These are phyloP conservation scores for Catocala nupta DNA, from an alignment of 2,888 invertebrate genomes.

Conservation along the genomic window DNA sequence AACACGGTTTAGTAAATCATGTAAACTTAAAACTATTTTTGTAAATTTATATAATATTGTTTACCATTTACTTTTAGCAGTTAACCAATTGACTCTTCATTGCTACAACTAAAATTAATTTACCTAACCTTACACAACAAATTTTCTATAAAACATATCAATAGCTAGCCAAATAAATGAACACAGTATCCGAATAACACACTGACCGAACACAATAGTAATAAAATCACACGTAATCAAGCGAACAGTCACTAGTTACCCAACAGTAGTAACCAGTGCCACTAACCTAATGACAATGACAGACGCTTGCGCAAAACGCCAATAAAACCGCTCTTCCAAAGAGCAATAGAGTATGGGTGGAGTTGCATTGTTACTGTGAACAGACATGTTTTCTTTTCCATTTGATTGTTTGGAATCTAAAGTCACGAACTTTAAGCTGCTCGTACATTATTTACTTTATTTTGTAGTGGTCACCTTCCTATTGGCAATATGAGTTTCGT, in stretches of 20 bases:
- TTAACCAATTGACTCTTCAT: not conserved
- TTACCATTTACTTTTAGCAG: too few species aligned
- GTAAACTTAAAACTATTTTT: too few species aligned
- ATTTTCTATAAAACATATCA: conserved; percentile 1
- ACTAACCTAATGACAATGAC: conserved; percentile 24
- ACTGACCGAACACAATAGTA: conserved; percentile 4
- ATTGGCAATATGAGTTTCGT: too few species aligned
- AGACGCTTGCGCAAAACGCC: conserved; percentile 19
- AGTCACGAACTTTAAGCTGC: too few species aligned
- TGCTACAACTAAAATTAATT: not conserved
- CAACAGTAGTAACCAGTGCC: conserved; percentile 29
- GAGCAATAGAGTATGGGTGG: not conserved
- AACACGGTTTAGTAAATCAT: too few species aligned
- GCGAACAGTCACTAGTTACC: conserved; percentile 36
- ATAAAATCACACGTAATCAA: conserved; percentile 24
- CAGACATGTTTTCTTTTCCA: too few species aligned
- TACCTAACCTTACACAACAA: not conserved
- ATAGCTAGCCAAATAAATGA: not conserved
- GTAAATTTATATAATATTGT: too few species aligned
- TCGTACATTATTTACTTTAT: too few species aligned
- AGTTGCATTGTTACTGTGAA: too few species aligned
- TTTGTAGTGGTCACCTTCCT: too few species aligned
- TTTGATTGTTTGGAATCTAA: too few species aligned
- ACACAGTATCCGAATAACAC: not conserved
- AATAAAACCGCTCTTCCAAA: not conserved